Evolutionary conservation across 2,888 invertebrate species (phyloP).

Genomic region (Zonitis immaculata): DNA sequence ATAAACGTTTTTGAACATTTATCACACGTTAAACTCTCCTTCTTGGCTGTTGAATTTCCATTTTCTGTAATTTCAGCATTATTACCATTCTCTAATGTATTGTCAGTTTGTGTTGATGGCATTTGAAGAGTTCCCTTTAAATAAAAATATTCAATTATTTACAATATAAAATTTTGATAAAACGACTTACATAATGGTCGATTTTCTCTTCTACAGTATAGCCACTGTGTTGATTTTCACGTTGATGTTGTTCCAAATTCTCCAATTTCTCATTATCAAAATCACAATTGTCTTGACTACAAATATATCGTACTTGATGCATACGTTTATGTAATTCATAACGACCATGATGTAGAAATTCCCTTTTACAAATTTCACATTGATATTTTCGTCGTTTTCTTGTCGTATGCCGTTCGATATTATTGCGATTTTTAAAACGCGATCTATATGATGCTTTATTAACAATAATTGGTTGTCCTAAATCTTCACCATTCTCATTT

Average conservation of each 20-base stretch:
- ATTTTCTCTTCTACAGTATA: constrained; percentile 49
- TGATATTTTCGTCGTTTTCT: constrained; percentile 46
- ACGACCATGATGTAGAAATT: constrained; percentile 52
- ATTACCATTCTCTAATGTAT: background rate
- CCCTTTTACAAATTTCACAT: constrained; percentile 53
- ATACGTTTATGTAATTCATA: constrained; percentile 54
- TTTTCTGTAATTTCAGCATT: background rate
- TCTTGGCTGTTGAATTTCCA: background rate
- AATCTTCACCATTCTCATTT: constrained; percentile 54
- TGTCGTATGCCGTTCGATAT: constrained; percentile 13
- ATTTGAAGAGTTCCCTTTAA: constrained; percentile 10
- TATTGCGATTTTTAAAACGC: constrained; percentile 6
- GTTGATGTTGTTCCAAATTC: constrained; percentile 55
- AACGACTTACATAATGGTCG: constrained; percentile 33
- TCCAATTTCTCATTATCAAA: constrained; percentile 45
- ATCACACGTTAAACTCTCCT: constrained; percentile 46
- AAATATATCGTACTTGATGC: constrained; percentile 61
- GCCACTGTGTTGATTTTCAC: constrained; percentile 52
- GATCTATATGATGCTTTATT: constrained; percentile 42
- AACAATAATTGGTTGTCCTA: constrained; percentile 60
- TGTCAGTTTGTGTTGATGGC: background rate
- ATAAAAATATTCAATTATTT: background rate
- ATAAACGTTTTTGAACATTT: constrained; percentile 59
- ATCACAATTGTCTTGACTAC: constrained; percentile 40
- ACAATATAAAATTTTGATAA: background rate